Evolutionary conservation across 1,140 invertebrate genomes (phyloP).

Genomic region (Leptinotarsa defecta): DNA sequence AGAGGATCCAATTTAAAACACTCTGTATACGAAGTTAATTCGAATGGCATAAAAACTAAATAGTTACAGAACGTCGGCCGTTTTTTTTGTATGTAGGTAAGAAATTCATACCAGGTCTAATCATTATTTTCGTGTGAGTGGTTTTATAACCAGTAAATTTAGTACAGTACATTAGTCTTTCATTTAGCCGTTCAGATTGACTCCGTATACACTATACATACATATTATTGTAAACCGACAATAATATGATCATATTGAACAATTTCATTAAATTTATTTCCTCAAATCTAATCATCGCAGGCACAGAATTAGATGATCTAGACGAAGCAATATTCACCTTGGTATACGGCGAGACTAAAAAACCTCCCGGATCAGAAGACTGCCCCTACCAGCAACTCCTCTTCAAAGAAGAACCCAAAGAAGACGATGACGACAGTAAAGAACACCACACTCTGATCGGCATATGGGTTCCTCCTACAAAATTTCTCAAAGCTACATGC

Average conservation of each 20-base stretch:
- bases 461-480: constrained; percentile 62
- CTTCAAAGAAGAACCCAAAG: constrained; percentile 1
- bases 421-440: constrained; percentile 14
- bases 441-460: constrained; percentile 55
- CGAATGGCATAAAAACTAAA: no score
- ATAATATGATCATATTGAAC: background rate
- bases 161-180: no score
- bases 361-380: constrained; percentile 45
- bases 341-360: constrained; percentile 37
- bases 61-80: no score
- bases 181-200: no score
- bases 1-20: no score
- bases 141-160: no score
- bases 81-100: no score
- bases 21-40: no score
- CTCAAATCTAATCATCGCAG: background rate
- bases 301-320: constrained; percentile 31
- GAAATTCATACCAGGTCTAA: no score
- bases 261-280: background rate
- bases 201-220: no score
- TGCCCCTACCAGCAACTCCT: constrained; percentile 47
- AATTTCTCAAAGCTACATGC: constrained; percentile 61
- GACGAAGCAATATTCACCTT: constrained; percentile 35
- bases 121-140: no score
- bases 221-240: no score